Conservation (phyloP, 2,888 invertebrate species). For the Hypolimnas misippus region DNA sequence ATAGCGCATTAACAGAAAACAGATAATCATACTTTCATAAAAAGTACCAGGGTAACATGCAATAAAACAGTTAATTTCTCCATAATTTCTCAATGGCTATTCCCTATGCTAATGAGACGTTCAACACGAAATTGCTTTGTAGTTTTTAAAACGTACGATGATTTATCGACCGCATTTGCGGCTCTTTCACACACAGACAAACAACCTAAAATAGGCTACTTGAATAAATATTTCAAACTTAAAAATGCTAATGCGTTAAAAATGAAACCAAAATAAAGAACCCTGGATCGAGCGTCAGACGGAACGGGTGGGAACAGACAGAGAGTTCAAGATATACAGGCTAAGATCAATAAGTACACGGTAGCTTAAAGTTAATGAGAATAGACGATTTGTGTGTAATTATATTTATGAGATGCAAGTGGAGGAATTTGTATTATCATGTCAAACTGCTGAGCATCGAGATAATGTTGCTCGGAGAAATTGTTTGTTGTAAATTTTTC, state of each 20-base stretch:
- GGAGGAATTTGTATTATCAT: slow-evolving; percentile 35
- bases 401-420: slow-evolving; percentile 50
- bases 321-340: slow-evolving; percentile 20
- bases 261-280: slow-evolving; percentile 20
- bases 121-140: slow-evolving; percentile 44
- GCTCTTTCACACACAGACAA: slow-evolving; percentile 61
- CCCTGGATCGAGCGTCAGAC: not conserved
- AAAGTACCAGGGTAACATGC: slow-evolving; percentile 7
- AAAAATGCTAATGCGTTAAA: slow-evolving; percentile 56
- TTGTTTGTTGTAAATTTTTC: slow-evolving; percentile 6
- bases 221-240: slow-evolving; percentile 68
- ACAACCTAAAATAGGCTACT: slow-evolving; percentile 68
- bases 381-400: slow-evolving; percentile 50
- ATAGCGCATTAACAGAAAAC: not conserved
- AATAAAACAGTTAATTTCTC: not conserved
- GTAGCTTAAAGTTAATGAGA: slow-evolving; percentile 52
- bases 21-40: slow-evolving; percentile 2
- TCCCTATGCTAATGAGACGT: slow-evolving; percentile 28
- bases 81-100: slow-evolving; percentile 24
- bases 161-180: slow-evolving; percentile 57
- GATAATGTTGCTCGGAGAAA: slow-evolving; percentile 5
- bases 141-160: slow-evolving; percentile 50
- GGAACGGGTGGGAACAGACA: not conserved
- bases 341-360: slow-evolving; percentile 44
- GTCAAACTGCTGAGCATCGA: slow-evolving; percentile 31